phyloP scores from a whole-genome alignment of 2,113 vertebrate genomes.

The Paradoxurus hermaphroditus region DNA sequence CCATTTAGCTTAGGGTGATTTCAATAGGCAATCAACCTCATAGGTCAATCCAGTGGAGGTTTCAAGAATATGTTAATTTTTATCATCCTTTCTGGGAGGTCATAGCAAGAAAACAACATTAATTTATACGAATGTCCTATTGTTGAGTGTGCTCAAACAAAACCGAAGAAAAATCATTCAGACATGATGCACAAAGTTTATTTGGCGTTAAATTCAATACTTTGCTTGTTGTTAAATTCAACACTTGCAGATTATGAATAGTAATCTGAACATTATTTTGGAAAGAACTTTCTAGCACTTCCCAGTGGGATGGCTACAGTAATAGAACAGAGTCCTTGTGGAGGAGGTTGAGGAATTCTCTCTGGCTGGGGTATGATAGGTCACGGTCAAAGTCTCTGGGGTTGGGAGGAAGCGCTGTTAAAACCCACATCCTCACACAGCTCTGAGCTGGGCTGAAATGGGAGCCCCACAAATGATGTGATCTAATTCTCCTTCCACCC shows the following conservation, averaged over 20 bases:
- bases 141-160: background rate
- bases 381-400: background rate
- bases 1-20: background rate
- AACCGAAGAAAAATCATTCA: background rate
- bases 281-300: background rate
- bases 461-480: fast-evolving
- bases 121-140: background rate
- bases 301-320: background rate
- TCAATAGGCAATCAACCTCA: background rate
- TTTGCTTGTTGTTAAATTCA: background rate
- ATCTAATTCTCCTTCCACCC: background rate
- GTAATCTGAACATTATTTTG: background rate
- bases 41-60: background rate
- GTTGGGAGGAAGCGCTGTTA: background rate
- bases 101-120: background rate
- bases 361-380: background rate
- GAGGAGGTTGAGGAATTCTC: background rate
- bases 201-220: background rate
- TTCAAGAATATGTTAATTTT: background rate
- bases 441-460: background rate
- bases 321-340: background rate
- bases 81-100: background rate
- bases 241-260: background rate
- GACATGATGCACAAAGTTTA: background rate
- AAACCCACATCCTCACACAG: background rate